These are phyloP conservation scores for Luperina nickerlii DNA, from an alignment of 2,888 invertebrate species.

Conservation along the genomic window DNA sequence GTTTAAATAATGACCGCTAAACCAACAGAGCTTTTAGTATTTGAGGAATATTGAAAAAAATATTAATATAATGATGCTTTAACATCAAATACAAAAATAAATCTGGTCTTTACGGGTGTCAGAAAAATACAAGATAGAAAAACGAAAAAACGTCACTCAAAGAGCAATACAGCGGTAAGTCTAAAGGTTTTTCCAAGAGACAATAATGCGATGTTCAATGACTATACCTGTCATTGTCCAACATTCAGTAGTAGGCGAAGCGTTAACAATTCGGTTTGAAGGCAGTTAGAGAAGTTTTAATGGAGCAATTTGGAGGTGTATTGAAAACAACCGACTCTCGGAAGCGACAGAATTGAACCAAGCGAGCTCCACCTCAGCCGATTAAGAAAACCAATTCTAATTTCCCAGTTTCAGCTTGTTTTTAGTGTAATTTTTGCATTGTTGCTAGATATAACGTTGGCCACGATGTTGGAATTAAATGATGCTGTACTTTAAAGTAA, in stretches of 20 bases:
- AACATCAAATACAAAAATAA: conserved; percentile 9
- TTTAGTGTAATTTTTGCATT: conserved; percentile 60
- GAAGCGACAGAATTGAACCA: conserved; percentile 68
- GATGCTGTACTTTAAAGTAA: conserved; percentile 26
- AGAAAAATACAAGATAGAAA: conserved; percentile 33
- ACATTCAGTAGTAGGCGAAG: conserved; percentile 72
- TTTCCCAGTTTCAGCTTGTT: conserved; percentile 61
- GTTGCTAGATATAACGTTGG: conserved; percentile 30
- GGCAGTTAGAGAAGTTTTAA: conserved; percentile 83
- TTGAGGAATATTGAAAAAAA: neutral
- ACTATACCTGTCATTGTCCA: conserved; percentile 71
- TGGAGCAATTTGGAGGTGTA: conserved; percentile 84
- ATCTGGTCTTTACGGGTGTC: conserved; percentile 13
- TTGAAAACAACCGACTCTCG: conserved; percentile 79
- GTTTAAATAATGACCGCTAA: conserved; percentile 3
- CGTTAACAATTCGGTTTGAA: conserved; percentile 79
- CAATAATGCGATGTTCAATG: conserved; percentile 60
- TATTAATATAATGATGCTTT: neutral
- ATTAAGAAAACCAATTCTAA: conserved; percentile 76
- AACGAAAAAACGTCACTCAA: conserved; percentile 40
- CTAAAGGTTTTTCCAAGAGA: conserved; percentile 43
- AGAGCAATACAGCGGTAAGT: conserved; percentile 12
- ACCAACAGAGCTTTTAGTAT: neutral
- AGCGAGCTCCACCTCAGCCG: conserved; percentile 68
- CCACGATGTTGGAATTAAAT: conserved; percentile 34